phyloP scores from a whole-genome alignment of 2,797 vertebrate genomes.

The Channallabes apus region DNA sequence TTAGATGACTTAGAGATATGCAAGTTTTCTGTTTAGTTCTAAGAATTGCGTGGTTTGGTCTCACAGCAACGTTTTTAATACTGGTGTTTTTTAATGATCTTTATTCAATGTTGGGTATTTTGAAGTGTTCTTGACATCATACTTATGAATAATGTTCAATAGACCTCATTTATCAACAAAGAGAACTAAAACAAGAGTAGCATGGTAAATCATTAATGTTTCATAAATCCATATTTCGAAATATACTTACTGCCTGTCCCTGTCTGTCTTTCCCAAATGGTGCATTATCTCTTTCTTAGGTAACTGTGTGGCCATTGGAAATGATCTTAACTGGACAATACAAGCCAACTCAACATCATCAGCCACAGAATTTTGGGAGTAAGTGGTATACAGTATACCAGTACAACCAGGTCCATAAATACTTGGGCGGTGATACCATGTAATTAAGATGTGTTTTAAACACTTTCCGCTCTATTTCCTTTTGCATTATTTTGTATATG shows the following conservation, averaged over 20 bases:
- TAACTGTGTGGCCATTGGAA: constrained; percentile 62
- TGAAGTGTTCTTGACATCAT: background rate
- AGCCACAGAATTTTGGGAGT: constrained; percentile 78
- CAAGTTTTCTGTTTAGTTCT: background rate
- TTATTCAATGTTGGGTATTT: background rate
- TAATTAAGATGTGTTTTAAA: no score
- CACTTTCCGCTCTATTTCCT: no score
- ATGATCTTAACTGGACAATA: constrained; percentile 55
- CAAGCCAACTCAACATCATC: constrained; percentile 61
- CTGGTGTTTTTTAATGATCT: background rate
- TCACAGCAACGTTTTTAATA: background rate
- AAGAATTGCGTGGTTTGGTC: background rate
- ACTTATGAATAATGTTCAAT: background rate
- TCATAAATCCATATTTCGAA: background rate
- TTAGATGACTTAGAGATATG: background rate
- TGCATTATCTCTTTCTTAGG: constrained; percentile 51
- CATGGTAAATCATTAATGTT: background rate
- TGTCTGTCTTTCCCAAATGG: background rate
- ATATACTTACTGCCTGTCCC: background rate
- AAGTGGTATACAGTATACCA: constrained; percentile 49
- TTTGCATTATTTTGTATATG: no score
- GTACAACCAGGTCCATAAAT: background rate
- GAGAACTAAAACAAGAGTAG: background rate
- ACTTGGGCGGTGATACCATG: no score
- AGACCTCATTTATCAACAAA: background rate